phyloP scores from a whole-genome alignment of 2,113 vertebrate genomes.

The Aplodontia rufa region DNA sequence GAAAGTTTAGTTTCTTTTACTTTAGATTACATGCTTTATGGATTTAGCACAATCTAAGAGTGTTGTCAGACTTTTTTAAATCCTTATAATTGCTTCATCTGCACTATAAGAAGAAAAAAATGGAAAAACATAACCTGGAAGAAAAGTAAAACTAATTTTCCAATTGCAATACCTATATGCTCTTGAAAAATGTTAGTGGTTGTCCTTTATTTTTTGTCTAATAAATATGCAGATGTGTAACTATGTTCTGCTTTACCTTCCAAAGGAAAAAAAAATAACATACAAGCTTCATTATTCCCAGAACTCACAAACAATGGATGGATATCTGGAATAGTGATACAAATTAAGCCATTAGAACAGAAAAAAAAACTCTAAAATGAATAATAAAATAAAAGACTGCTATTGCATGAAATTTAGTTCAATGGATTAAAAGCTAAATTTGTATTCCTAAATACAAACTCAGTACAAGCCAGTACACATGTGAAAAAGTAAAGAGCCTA shows the following conservation, averaged over 20 bases:
- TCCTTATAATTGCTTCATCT: not conserved
- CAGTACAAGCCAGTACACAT: constrained; percentile 1
- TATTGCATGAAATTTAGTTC: not conserved
- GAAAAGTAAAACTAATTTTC: constrained; percentile 41
- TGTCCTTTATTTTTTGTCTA: constrained; percentile 2
- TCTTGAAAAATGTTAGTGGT: constrained; percentile 11
- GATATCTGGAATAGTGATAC: not conserved
- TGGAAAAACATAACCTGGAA: constrained; percentile 20
- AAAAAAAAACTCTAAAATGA: constrained; percentile 23
- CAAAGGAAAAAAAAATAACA: not conserved
- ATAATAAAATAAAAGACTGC: not conserved
- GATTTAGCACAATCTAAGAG: not conserved
- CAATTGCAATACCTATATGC: not conserved
- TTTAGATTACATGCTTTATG: constrained; percentile 12
- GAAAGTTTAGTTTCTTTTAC: not conserved
- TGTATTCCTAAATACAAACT: constrained; percentile 15
- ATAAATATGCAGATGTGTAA: constrained; percentile 14
- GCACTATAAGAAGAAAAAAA: not conserved
- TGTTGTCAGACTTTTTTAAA: not conserved
- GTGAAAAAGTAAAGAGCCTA: no score
- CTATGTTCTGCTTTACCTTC: constrained; percentile 17
- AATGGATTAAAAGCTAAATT: constrained; percentile 34
- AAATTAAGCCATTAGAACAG: constrained; percentile 29
- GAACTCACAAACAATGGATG: constrained; percentile 47
- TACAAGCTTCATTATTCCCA: not conserved